These are phyloP conservation scores for Diabrotica virgifera DNA, from an alignment of 1,140 invertebrate genomes.

Conservation along the genomic window DNA sequence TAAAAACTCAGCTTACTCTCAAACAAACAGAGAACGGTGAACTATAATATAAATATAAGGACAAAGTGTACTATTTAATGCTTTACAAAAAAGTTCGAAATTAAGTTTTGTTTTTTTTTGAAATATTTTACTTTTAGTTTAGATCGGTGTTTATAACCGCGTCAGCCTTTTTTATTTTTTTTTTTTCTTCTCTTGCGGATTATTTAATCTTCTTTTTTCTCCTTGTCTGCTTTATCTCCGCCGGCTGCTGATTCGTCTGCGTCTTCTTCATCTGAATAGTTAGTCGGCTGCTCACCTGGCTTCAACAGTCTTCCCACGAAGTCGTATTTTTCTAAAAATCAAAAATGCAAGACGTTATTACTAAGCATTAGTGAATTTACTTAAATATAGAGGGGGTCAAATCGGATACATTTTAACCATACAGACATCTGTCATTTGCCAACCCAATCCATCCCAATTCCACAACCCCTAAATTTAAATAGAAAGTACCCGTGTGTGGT, in stretches of 20 bases:
- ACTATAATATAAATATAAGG: too few relatives aligned
- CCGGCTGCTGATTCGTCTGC: conserved; percentile 62
- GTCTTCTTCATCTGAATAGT: conserved; percentile 89
- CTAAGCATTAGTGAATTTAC: too few relatives aligned
- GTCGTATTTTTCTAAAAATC: conserved; percentile 86
- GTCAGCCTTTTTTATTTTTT: conserved; percentile 13
- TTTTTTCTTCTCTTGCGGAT: neutral
- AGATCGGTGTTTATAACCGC: conserved; percentile 8
- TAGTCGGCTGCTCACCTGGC: conserved; percentile 85
- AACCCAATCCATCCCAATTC: too few relatives aligned
- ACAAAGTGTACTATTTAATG: neutral
- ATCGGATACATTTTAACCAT: too few relatives aligned
- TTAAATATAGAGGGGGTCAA: too few relatives aligned
- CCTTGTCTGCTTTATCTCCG: conserved; percentile 41
- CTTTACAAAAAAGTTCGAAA: neutral
- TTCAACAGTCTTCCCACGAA: conserved; percentile 88
- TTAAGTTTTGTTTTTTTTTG: neutral
- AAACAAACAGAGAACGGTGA: too few relatives aligned
- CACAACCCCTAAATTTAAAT: too few relatives aligned
- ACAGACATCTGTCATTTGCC: too few relatives aligned
- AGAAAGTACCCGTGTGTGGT: too few relatives aligned
- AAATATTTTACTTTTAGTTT: conserved; percentile 5
- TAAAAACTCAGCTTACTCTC: too few relatives aligned
- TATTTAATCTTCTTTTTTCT: conserved; percentile 42
- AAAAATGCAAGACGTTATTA: neutral